Conservation (phyloP, 2,888 invertebrate genomes). For the Parnassius mnemosyne region DNA sequence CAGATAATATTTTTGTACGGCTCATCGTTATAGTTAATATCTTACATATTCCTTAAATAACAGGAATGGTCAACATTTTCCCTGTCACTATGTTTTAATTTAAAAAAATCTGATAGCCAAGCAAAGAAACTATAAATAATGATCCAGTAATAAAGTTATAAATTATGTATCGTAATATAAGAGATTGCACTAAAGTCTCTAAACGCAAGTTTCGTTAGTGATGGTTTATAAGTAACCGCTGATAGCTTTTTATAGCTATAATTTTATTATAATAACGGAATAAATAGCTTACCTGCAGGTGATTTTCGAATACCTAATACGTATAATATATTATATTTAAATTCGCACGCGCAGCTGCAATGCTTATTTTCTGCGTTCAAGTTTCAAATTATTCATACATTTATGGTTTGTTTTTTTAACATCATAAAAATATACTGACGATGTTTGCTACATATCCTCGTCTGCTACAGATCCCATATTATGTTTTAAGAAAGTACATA, state of each 20-base stretch:
- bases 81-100: constrained; percentile 18
- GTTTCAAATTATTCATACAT: too few species aligned
- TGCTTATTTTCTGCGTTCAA: too few species aligned
- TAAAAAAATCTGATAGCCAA: constrained; percentile 44
- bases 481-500: too few species aligned
- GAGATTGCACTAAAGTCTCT: constrained; percentile 32
- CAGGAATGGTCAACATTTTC: constrained; percentile 1
- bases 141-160: constrained; percentile 64
- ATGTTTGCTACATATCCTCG: too few species aligned
- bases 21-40: background rate
- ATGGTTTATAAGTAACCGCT: constrained; percentile 23
- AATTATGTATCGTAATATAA: constrained; percentile 45
- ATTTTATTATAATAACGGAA: constrained; percentile 38
- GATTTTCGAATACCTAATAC: background rate
- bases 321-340: constrained; percentile 1
- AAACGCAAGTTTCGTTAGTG: constrained; percentile 33
- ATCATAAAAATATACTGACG: too few species aligned
- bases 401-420: too few species aligned
- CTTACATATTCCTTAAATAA: background rate
- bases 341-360: background rate
- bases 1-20: background rate
- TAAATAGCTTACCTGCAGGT: constrained; percentile 36
- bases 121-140: constrained; percentile 50
- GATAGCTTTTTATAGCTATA: constrained; percentile 6
- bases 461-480: too few species aligned